Base-by-base conservation (phyloP, 2,797 vertebrate species). In the Corythornis leucogaster region DNA sequence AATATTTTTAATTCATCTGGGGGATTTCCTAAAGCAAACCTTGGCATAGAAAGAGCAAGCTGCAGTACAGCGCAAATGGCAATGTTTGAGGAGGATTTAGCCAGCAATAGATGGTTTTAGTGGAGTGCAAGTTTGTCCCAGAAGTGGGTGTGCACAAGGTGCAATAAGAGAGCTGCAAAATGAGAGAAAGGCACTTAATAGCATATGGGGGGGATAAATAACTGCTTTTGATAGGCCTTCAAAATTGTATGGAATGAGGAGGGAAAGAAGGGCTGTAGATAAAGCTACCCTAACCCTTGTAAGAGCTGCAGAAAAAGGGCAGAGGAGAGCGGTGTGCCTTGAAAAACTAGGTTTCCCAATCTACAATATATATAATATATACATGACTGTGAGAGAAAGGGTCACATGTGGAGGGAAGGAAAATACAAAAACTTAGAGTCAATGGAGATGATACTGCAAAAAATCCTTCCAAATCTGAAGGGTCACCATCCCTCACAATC, bases 21-120 rank as follows among this genome's bases (percentile, higher is more conserved):
- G 90, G 88, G 90, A 95, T 95, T 96, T 96, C 74, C 88, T 96
- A 88, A 81, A 79, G 42, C 31, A 93, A 92, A 89, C 42, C 40
- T 93, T 86, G 84, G 84, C 86, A 53, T n/a, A 19, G 53, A 79
- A 71, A 77, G 16, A 87, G 64, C 30, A 74, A 86, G 79, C 31
- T 57, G 30, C 46, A 80, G 21, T 81, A 80, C 69, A 92, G 63
- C 43, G 48, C 80, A 50, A 80, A 90, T 64, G 79, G 64, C 1
- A 1, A 42, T 66, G 64, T 66, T 95, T 91, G 51, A 67, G 81
- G 21, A 85, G 81, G 74, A 77, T 87, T 92, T 81, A 81, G 57
- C 24, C 0, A 0, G 76, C 0, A 0, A 81, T 48, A 73, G 59
- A 58, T 45, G 54, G 46, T 15, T 92, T 80, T 59, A 82, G 62